Evolutionary conservation across 2,888 invertebrate genomes (phyloP).

Genomic region (Tiphia femorata): DNA sequence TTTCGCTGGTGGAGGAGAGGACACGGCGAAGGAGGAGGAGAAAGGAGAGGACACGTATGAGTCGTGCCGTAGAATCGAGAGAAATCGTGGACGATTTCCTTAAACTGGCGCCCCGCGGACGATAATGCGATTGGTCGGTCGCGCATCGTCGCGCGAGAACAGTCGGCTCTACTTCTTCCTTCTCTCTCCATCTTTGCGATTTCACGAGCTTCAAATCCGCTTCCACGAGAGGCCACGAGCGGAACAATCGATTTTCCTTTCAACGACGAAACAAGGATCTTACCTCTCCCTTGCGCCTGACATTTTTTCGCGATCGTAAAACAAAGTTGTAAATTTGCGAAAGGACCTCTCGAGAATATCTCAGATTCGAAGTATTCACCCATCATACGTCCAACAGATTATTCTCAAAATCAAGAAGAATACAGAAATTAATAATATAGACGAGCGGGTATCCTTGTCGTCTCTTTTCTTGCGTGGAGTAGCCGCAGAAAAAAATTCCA

Average conservation of each 20-base stretch:
- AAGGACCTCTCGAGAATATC: too few species aligned
- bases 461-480: conserved; percentile 27
- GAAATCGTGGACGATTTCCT: conserved; percentile 57
- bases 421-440: too few species aligned
- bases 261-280: too few species aligned
- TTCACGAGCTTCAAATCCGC: conserved; percentile 27
- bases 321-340: conserved; percentile 22
- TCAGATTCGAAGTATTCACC: too few species aligned
- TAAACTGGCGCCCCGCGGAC: conserved; percentile 41
- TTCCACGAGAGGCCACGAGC: background rate
- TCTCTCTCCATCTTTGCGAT: background rate
- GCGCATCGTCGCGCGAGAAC: conserved; percentile 25
- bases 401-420: too few species aligned
- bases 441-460: too few species aligned
- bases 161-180: conserved; percentile 9
- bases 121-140: conserved; percentile 51
- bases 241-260: background rate
- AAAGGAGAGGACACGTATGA: conserved; percentile 9
- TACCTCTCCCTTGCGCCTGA: background rate
- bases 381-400: too few species aligned
- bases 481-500: conserved; percentile 38
- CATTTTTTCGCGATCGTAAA: conserved; percentile 32
- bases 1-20: background rate
- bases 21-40: background rate
- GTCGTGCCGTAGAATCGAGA: conserved; percentile 21